Percentiles rank a stretch among this genome's conserved stretches.
phyloP scores from a whole-genome alignment of 2,113 vertebrate genomes.

The Strigops habroptila region DNA sequence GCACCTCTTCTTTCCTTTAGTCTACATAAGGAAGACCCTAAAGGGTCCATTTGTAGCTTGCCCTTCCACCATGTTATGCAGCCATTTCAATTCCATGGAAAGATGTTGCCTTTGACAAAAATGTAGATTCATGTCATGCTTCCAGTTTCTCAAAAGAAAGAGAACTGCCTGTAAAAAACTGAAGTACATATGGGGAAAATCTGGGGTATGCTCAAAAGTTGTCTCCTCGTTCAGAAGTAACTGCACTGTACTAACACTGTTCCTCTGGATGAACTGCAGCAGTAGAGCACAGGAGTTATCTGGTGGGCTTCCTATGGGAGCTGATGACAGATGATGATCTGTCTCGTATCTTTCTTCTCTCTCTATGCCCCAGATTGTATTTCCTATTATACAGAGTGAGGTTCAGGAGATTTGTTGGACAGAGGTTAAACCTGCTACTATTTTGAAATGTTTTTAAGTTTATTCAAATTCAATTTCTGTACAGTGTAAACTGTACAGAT shows the following conservation, averaged over 20 bases:
- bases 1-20: background rate
- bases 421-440: background rate
- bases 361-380: background rate
- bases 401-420: background rate
- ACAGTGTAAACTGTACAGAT: background rate
- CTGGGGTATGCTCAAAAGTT: background rate
- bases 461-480: background rate
- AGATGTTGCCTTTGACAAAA: background rate
- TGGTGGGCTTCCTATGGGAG: background rate
- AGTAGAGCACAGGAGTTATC: background rate
- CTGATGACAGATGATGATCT: background rate
- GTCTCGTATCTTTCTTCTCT: background rate
- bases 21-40: background rate
- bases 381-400: background rate
- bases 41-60: background rate
- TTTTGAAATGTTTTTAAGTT: background rate
- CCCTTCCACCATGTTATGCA: background rate
- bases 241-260: background rate
- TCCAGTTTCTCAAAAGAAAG: background rate
- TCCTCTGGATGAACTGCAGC: background rate
- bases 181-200: background rate
- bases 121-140: background rate
- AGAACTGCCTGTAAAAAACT: background rate
- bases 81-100: background rate
- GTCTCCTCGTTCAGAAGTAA: background rate